Conservation (phyloP, 1,140 invertebrate genomes). For the Hycleus cichorii region DNA sequence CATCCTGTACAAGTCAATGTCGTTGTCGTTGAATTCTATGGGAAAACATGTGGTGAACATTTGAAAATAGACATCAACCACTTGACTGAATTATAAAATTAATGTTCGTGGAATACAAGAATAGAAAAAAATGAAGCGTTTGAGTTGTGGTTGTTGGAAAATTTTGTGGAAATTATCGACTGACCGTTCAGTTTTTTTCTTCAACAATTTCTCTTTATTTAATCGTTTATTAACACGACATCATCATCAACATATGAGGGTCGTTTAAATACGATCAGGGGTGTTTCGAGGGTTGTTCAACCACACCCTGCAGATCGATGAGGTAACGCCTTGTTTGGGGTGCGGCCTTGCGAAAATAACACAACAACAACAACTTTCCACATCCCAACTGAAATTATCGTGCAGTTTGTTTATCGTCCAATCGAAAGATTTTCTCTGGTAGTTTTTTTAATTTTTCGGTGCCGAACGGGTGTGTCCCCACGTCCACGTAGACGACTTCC, state of each 20-base stretch:
- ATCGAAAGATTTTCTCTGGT: too few relatives aligned
- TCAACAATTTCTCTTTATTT: too few relatives aligned
- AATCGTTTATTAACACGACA: slow-evolving; percentile 12
- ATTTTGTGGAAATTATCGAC: too few relatives aligned
- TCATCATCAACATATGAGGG: not conserved
- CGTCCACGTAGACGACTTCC: slow-evolving; percentile 4
- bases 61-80: slow-evolving; percentile 7
- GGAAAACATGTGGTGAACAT: slow-evolving; percentile 10
- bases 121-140: too few relatives aligned
- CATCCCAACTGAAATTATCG: too few relatives aligned
- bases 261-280: slow-evolving; percentile 9
- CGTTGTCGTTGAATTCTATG: not conserved
- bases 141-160: too few relatives aligned
- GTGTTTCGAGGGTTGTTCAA: slow-evolving; percentile 22
- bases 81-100: slow-evolving; percentile 8
- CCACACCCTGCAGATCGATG: slow-evolving; percentile 26
- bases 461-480: slow-evolving; percentile 7
- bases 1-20: too few relatives aligned
- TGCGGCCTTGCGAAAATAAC: slow-evolving; percentile 17
- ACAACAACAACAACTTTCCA: too few relatives aligned
- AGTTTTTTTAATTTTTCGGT: too few relatives aligned
- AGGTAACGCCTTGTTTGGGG: slow-evolving; percentile 24
- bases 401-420: too few relatives aligned
- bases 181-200: too few relatives aligned
- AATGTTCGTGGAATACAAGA: slow-evolving; percentile 1